Conservation (phyloP, 2,797 vertebrate genomes). For the Lepilemur septentrionalis region DNA sequence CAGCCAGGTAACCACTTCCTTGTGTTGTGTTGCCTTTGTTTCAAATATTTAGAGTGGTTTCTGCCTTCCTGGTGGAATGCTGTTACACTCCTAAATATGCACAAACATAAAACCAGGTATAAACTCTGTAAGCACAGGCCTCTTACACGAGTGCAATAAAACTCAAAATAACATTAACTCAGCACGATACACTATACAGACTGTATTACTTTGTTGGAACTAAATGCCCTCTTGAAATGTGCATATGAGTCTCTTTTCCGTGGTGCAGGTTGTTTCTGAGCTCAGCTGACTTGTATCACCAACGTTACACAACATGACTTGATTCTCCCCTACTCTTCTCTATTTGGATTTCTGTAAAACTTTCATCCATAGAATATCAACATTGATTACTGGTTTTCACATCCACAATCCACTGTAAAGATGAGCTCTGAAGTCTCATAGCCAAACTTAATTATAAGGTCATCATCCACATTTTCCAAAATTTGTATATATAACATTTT, state of each 20-base stretch:
- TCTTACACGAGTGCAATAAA: background rate
- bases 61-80: background rate
- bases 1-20: background rate
- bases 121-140: background rate
- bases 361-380: background rate
- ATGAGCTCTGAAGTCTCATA: background rate
- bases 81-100: background rate
- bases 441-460: background rate
- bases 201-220: background rate
- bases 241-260: background rate
- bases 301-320: accelerated
- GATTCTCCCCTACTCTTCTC: background rate
- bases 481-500: background rate
- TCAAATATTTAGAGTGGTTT: background rate
- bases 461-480: background rate
- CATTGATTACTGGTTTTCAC: background rate
- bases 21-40: background rate
- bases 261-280: background rate
- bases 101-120: background rate
- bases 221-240: background rate
- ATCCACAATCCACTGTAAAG: background rate
- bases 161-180: background rate
- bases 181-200: background rate
- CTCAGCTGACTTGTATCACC: background rate
- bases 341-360: background rate